Percentiles rank a stretch among this genome's conserved stretches.
These are phyloP conservation scores for Semaprochilodus insignis DNA, from an alignment of 2,797 vertebrate genomes.

Conservation along the genomic window DNA sequence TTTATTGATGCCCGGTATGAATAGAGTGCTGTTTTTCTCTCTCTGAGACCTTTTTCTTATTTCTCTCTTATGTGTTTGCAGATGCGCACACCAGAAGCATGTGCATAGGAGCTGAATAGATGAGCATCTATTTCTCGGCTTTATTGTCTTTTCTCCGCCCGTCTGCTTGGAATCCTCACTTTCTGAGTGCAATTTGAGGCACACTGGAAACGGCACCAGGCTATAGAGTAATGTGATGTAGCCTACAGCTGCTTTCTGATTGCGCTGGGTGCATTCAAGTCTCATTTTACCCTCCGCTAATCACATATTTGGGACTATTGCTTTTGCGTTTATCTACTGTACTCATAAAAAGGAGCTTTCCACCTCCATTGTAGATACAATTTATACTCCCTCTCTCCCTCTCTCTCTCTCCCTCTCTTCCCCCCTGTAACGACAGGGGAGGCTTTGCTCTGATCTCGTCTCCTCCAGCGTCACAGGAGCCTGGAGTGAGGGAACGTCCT, in stretches of 20 bases:
- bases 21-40: constrained; percentile 6
- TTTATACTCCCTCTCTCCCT: constrained; percentile 51
- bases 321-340: background rate
- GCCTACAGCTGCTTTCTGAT: background rate
- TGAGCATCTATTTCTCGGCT: background rate
- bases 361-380: constrained; percentile 29
- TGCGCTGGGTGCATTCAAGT: background rate
- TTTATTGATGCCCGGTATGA: constrained; percentile 6
- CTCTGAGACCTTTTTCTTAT: background rate
- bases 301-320: background rate
- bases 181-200: background rate
- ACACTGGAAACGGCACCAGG: background rate
- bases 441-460: constrained; percentile 63
- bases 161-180: background rate
- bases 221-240: background rate
- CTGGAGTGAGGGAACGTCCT: constrained; percentile 55
- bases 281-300: constrained; percentile 4
- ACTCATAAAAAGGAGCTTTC: constrained; percentile 7
- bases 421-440: constrained; percentile 50
- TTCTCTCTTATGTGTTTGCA: background rate
- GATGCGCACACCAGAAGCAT: background rate
- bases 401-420: constrained; percentile 59
- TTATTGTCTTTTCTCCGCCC: background rate
- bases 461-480: constrained; percentile 62
- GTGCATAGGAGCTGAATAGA: background rate